A percentile compares a stretch with the other conserved stretches of the same genome.
These are phyloP conservation scores for Formica selysi DNA, from an alignment of 1,140 invertebrate species.

Conservation along the genomic window DNA sequence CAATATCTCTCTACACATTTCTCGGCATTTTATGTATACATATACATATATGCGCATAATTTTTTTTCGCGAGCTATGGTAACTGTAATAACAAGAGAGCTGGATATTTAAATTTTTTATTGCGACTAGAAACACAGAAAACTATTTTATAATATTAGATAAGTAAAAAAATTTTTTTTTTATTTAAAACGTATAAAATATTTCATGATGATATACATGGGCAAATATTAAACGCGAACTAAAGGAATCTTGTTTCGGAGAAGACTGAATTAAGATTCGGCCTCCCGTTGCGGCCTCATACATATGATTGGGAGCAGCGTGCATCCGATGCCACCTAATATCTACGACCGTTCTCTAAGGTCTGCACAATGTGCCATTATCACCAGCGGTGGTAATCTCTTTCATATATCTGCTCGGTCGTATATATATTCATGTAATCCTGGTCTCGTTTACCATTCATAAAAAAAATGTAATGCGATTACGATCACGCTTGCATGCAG, in stretches of 20 bases:
- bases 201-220: background rate
- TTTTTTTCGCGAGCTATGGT: no score
- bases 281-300: conserved; percentile 61
- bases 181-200: background rate
- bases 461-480: conserved; percentile 48
- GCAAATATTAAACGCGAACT: conserved; percentile 32
- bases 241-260: conserved; percentile 43
- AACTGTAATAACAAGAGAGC: no score
- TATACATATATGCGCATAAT: no score
- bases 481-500: conserved; percentile 27
- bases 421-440: conserved; percentile 10
- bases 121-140: background rate
- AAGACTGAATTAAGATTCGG: conserved; percentile 59
- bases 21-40: background rate
- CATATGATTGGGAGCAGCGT: conserved; percentile 34
- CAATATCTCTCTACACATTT: background rate
- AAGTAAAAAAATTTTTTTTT: background rate
- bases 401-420: conserved; percentile 39
- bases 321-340: conserved; percentile 61
- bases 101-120: background rate
- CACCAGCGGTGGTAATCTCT: conserved; percentile 55
- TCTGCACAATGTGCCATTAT: conserved; percentile 50
- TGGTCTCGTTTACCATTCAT: conserved; percentile 43
- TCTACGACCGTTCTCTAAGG: conserved; percentile 43
- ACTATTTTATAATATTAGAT: background rate